Base-by-base conservation (phyloP, 2,888 invertebrate genomes). In the Eretmocerus hayati region DNA sequence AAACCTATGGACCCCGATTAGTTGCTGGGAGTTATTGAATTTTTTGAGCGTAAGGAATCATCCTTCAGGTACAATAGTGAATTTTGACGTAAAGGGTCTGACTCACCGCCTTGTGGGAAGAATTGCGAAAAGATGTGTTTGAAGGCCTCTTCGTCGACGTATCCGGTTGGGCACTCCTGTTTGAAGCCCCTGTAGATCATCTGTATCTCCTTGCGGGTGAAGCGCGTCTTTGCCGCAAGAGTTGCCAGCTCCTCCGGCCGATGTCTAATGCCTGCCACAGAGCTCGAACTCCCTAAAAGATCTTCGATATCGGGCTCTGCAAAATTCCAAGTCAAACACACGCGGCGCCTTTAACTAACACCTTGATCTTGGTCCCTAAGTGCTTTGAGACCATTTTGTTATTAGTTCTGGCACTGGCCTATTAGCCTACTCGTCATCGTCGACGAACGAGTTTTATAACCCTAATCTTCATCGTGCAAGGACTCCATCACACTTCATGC, bases 131-230 rank as follows among this genome's bases (percentile, higher is more conserved):
- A 90, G 59, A 91, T 90, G 60, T 87, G 81, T 70, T 89, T 90
- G 76, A 91, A 90, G 2, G 85, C 82, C 46, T 90, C 90, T 64
- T 91, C 90, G 62, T 89, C 89, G 37, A 90, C 89, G 63, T 89
- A 81, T 1, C 90, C 91, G 0, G 87, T 83, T 0, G 90, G 88
- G 67, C 88, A 88, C 69, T 87, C 86, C 82, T 91, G 90, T 66
- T 91, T 91, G 71, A 91, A 91, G 2, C 91, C 90, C 38, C 90
- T 76, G 74, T 92, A 92, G 77, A 92, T 90, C 56, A 90, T 81
- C 65, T 90, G 89, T 62, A 92, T 87, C 75, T 92, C 91, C 63
- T 85, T 85, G 57, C 81, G 75, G 4, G 85, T 81, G 76, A 91
- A 91, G 62, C 87, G 84, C 36, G 90, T 87, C 59, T 78, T 83